Evolutionary conservation across 1,140 invertebrate species (phyloP).

Genomic region (Diplogasteroides magnus): DNA sequence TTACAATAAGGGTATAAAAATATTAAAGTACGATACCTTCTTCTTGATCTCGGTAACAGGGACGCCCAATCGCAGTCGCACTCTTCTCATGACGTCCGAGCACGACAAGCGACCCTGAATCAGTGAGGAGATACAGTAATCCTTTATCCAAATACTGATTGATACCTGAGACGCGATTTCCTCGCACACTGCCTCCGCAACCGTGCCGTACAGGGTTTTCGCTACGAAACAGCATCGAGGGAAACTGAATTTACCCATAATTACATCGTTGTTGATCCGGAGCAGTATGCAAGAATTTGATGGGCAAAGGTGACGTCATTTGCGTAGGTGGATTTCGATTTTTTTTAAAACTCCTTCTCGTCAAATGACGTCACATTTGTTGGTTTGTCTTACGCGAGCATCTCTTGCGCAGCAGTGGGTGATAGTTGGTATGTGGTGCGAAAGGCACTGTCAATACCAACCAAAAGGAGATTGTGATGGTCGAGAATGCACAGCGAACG

Average conservation of each 20-base stretch:
- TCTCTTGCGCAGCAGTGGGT: neutral
- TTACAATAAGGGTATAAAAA: too few relatives aligned
- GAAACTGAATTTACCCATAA: neutral
- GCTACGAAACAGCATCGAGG: neutral
- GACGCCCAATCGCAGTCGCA: neutral
- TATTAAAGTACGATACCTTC: too few relatives aligned
- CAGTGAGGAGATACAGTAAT: neutral
- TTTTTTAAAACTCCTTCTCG: neutral
- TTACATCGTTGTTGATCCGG: too few relatives aligned
- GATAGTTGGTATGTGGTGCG: neutral
- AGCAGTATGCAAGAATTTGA: too few relatives aligned
- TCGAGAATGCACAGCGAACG: neutral
- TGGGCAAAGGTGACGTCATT: too few relatives aligned
- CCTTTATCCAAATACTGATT: neutral
- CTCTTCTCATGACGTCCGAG: neutral
- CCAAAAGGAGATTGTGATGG: neutral
- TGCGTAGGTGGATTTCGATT: too few relatives aligned
- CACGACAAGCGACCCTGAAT: neutral
- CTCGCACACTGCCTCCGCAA: neutral
- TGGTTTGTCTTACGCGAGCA: neutral
- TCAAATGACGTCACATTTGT: neutral
- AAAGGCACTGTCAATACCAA: neutral
- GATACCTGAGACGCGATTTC: neutral
- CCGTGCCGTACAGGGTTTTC: neutral
- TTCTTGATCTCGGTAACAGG: neutral